Conservation (phyloP, 2,888 invertebrate species). For the Psylliodes chrysocephalus region DNA sequence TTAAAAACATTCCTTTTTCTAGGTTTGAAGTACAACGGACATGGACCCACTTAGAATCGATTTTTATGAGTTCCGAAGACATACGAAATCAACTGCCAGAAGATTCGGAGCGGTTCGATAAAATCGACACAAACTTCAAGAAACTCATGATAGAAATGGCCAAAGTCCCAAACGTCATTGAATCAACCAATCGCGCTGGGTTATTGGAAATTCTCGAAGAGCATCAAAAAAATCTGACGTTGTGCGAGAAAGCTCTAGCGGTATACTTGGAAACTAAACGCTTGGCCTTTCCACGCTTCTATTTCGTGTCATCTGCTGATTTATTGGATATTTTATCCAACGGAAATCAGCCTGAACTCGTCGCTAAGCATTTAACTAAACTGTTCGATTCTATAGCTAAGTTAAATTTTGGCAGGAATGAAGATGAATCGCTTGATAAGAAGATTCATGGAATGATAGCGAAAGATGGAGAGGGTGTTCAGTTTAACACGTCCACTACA, state of each 20-base stretch:
- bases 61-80: conserved; percentile 98
- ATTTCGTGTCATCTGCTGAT: conserved; percentile 97
- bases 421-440: conserved; percentile 67
- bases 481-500: conserved; percentile 80
- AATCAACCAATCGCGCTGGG: conserved; percentile 86
- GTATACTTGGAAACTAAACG: conserved; percentile 97
- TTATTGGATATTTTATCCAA: conserved; percentile 93
- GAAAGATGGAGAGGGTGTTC: conserved; percentile 94
- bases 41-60: conserved; percentile 97
- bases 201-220: conserved; percentile 82
- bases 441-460: conserved; percentile 87
- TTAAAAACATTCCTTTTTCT: background rate
- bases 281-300: conserved; percentile 94
- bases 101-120: conserved; percentile 92
- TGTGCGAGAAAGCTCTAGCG: conserved; percentile 96
- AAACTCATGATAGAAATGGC: conserved; percentile 81
- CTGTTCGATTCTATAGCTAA: conserved; percentile 94
- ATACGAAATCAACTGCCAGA: conserved; percentile 93
- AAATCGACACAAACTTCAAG: conserved; percentile 91
- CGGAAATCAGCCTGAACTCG: conserved; percentile 91
- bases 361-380: conserved; percentile 92
- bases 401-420: conserved; percentile 77
- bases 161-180: conserved; percentile 86
- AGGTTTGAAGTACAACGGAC: conserved; percentile 81
- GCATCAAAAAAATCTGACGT: conserved; percentile 84